Evolutionary conservation across 2,797 vertebrate species (phyloP), one percentile per base, ranked within the genome.

Genomic region (Darevskia nairensis): DNA sequence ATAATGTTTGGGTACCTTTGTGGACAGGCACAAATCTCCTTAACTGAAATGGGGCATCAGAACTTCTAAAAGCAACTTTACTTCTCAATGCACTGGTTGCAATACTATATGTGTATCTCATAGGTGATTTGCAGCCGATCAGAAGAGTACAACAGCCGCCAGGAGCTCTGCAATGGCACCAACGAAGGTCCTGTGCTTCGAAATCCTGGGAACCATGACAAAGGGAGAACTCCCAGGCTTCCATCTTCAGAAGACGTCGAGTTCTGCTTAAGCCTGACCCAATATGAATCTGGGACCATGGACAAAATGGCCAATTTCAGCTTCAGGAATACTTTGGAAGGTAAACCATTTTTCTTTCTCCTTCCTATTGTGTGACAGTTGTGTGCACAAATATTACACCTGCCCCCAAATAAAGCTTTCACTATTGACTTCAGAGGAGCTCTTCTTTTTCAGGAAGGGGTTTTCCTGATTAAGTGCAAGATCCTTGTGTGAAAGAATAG

Each of bases 261-360:
- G 82, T 98, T 97, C 29, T 97, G 98, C 21, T 86, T 99, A 19
- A 95, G 95, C 44, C 94, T 99, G 82, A 94, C 95, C 0, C 95
- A 98, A 5, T 99, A 99, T 77, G 99, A 99, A 95, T 97, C 98
- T 0, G 98, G 94, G 29, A 5, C 96, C 85, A 98, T 99, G 97
- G 98, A 99, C 93, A 97, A 97, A 91, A 94, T 95, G 66, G 94
- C 99, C 85, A 99, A 99, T 95, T 97, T 96, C 95, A 99, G 99
- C 95, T 99, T 99, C 93, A 97, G 99, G 93, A 99, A 99, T 78
- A 97, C 97, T 77, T 80, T 99, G 89, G 99, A 99, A 97, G 99
- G 99, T 99, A 97, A 95, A 0, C 0, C 6, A 0, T 32, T 44
- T 64, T 74, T 35, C 2, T 72, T 84, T 85, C 41, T 3, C 29